These are phyloP conservation scores for Megalops atlanticus DNA, from an alignment of 2,113 vertebrate genomes.

Conservation along the genomic window DNA sequence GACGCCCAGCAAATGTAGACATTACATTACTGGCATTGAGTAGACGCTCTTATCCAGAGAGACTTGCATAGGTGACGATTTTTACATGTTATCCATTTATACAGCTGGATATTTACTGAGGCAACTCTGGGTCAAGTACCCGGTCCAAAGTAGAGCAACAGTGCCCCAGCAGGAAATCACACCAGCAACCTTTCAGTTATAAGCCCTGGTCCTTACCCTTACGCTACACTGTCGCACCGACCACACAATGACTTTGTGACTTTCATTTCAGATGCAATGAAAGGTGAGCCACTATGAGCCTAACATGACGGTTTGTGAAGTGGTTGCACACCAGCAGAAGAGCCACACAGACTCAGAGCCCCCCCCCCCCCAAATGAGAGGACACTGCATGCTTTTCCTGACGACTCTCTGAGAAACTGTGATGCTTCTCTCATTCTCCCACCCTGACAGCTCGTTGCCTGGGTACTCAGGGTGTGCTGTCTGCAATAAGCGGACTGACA, in stretches of 20 bases:
- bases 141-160: too few relatives aligned
- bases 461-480: conserved; percentile 74
- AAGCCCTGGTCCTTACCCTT: too few relatives aligned
- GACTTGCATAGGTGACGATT: too few relatives aligned
- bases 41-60: too few relatives aligned
- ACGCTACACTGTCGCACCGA: neutral
- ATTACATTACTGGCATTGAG: too few relatives aligned
- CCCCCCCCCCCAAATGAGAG: neutral
- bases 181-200: too few relatives aligned
- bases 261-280: neutral
- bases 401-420: conserved; percentile 64
- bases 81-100: too few relatives aligned
- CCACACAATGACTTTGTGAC: neutral
- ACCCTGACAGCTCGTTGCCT: conserved; percentile 69
- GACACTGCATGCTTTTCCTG: conserved; percentile 58
- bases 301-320: neutral
- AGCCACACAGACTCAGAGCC: neutral
- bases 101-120: too few relatives aligned
- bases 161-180: too few relatives aligned
- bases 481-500: conserved; percentile 65
- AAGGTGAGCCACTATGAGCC: neutral
- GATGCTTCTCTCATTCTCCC: conserved; percentile 44
- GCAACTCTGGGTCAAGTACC: too few relatives aligned
- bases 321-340: too few relatives aligned
- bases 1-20: too few relatives aligned